Evolutionary conservation across 2,797 vertebrate species (phyloP), one percentile per base, ranked within the genome.

Genomic region (Alfaro cultratus): DNA sequence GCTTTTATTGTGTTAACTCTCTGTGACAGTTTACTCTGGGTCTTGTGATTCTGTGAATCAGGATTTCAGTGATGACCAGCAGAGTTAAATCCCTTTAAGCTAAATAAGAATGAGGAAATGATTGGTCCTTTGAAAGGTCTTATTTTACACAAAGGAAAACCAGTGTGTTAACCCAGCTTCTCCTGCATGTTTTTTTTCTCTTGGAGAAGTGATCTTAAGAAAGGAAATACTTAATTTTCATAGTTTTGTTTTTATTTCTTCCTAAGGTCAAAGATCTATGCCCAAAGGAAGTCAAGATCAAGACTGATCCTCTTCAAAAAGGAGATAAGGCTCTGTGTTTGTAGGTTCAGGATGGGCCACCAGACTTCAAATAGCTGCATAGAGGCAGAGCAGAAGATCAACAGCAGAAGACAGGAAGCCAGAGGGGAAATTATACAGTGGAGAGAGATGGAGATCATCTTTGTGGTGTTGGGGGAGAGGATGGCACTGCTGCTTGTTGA

Each of bases 381-480:
- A 78, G 81, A 80, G 26, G 10, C 68, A n/a, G 46, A 74, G 77
- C 45, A 31, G 51, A 0, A 4, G 57, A 83, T 53, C 67, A 78
- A 71, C 53, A 74, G 18, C 60, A 57, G 76, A 76, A 29, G 60
- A 70, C 78, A 80, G 60, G 78, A 85, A 55, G 77, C 82, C 62
- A 34, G 45, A 43, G 31, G 80, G 81, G 31, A 55, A 84, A 55
- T 29, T 81, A 76, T 80, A 78, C 74, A 73, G 55, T 39, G 31
- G 79, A 87, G 26, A 79, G 86, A 68, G 83, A 87, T 79, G 79
- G 83, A 89, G 80, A 85, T 87, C 77, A 85, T 70, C 45, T 49
- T 76, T 77, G 80, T 46, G 41, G 73, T 64, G 74, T 13, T 21
- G 49, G 55, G 10, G 75, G 71, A 39, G 49, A 39, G 49, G 81